These are phyloP conservation scores for Acanthisitta chloris DNA, from an alignment of 2,113 vertebrate species.

Conservation along the genomic window DNA sequence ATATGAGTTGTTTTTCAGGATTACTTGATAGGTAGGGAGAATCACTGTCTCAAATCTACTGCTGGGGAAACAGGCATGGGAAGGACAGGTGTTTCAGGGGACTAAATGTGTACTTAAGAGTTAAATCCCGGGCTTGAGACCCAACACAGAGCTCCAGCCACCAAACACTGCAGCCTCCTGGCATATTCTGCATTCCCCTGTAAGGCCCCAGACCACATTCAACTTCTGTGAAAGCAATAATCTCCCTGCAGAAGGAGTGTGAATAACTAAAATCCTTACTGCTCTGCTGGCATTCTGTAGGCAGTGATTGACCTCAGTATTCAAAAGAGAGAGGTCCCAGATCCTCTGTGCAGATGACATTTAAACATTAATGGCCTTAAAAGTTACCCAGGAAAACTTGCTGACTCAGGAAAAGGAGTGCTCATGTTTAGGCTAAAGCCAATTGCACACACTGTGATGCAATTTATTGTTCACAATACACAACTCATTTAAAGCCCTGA, in stretches of 20 bases:
- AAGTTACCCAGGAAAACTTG: not conserved
- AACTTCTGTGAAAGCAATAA: not conserved
- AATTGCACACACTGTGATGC: not conserved
- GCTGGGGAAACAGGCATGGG: not conserved
- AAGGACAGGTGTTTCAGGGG: not conserved
- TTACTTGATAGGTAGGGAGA: not conserved
- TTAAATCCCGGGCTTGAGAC: not conserved
- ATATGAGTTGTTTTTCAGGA: not conserved
- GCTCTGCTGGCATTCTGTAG: not conserved
- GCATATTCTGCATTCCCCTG: not conserved
- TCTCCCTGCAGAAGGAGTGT: not conserved
- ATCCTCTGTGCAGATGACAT: not conserved
- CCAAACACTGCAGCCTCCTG: not conserved
- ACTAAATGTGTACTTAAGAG: not conserved
- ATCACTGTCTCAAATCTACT: not conserved
- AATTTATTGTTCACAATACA: slow-evolving; percentile 38
- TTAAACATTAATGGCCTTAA: not conserved
- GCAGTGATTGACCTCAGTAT: not conserved
- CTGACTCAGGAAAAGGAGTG: slow-evolving; percentile 1
- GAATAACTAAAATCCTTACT: not conserved
- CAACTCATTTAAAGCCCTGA: slow-evolving; percentile 18
- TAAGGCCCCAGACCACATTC: not conserved
- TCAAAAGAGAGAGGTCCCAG: not conserved
- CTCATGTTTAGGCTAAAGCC: not conserved
- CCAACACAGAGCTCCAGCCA: not conserved